Percentiles rank a stretch among this genome's conserved stretches.
Evolutionary conservation across 2,888 invertebrate genomes (phyloP).

Genomic region (Drosophila cyrtoloma): DNA sequence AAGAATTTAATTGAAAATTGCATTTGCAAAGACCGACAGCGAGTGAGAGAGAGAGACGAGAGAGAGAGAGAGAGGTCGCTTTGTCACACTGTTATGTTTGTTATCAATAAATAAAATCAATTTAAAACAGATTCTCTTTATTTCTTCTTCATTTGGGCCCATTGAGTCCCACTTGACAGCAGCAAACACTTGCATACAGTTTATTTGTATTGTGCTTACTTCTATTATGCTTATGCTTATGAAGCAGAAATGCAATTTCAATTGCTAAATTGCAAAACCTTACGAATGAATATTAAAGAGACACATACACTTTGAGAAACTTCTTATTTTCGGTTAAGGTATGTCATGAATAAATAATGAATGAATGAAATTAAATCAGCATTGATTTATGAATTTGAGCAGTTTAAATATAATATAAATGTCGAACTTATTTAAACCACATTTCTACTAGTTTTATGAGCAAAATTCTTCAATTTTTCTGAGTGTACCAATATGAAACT

Average conservation of each 20-base stretch:
- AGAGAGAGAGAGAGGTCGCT: neutral
- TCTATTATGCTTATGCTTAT: conserved; percentile 67
- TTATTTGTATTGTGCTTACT: conserved; percentile 40
- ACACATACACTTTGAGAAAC: neutral
- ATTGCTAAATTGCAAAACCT: conserved; percentile 39
- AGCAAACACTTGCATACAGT: conserved; percentile 21
- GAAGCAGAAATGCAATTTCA: conserved; percentile 64
- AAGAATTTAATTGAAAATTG: conserved; percentile 76
- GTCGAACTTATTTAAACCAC: neutral
- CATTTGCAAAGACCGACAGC: conserved; percentile 58
- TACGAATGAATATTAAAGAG: conserved; percentile 27
- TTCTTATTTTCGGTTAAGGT: neutral
- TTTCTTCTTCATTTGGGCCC: conserved; percentile 19
- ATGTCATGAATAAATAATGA: neutral
- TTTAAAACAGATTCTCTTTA: conserved; percentile 47
- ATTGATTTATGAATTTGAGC: neutral
- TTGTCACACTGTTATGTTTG: conserved; percentile 42
- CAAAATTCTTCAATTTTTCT: neutral
- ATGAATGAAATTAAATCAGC: neutral
- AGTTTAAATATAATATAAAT: neutral
- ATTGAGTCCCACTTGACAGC: conserved; percentile 14
- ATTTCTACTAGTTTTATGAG: neutral
- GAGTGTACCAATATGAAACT: conserved; percentile 22
- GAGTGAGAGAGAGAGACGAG: neutral
- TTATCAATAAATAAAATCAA: conserved; percentile 78